Base-by-base conservation (phyloP, 2,113 vertebrate species). In the Phyllostomus hastatus region DNA sequence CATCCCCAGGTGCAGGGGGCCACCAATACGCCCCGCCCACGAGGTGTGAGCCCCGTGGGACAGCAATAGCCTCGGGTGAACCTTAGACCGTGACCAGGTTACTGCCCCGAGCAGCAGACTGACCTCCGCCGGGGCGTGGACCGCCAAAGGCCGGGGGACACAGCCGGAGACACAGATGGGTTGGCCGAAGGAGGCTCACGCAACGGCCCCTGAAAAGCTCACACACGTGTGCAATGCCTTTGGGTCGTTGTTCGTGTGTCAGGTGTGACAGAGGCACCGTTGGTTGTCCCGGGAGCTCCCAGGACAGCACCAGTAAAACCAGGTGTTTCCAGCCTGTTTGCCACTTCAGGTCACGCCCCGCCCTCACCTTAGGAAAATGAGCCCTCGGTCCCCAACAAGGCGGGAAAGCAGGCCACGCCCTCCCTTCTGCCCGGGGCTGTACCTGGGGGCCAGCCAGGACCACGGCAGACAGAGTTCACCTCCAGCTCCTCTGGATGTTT, bases 51-150 rank as follows among this genome's bases (percentile, higher is more conserved):
- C 41, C 7, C 10, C 11, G 57, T 17, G 41, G 35, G 41, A 64
- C 31, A 31, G 59, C 59, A n/a, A 7, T 16, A 59, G 10, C 17
- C 24, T 75, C 11, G 48, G 54, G 10, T 31, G 17, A 24, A 15
- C 43, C 70, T 48, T 35, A 4, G 28, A 4, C 33, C 15, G 73
- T 52, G 3, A 35, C 41, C 12, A 15, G 10, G 50, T 8, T 1
- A 70, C 54, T 8, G 16, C 24, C 22, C 10, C 3, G 4, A 20
- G 10, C 31, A 15, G 26, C 61, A 46, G 59, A 17, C 4, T 22
- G 41, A 5, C 22, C 22, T 61, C 4, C 1, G 0, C 6, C 0
- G 1, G 41, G 3, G 57, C 22, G 10, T 46, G 17, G 48, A 20
- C 33, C 50, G 11, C 28, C 35, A 22, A 41, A 11, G 22, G 12